Conservation (phyloP, 1,140 invertebrate genomes). For the Chrysopa pallens region DNA sequence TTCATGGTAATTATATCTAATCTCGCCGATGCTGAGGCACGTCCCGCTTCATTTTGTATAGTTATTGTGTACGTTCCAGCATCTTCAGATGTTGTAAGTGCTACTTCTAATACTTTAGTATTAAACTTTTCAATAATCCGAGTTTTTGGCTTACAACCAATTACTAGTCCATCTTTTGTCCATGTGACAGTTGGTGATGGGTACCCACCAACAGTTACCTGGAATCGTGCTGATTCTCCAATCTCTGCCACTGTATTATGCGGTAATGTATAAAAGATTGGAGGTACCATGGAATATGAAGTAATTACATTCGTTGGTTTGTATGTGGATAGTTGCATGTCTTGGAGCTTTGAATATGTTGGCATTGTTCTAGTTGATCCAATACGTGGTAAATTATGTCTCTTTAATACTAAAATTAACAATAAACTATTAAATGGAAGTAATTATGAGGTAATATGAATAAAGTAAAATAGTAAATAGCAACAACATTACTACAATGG, state of each 20-base stretch:
- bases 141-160: not conserved
- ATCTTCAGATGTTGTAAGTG: not conserved
- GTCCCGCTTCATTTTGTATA: not conserved
- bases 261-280: not conserved
- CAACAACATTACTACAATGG: no score
- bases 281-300: not conserved
- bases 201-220: not conserved
- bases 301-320: no score
- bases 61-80: not conserved
- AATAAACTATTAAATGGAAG: no score
- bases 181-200: not conserved
- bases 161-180: not conserved
- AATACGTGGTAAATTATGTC: no score
- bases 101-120: not conserved
- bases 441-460: no score
- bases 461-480: no score
- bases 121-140: not conserved
- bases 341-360: no score
- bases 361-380: no score
- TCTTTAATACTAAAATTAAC: no score
- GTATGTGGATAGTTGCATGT: no score
- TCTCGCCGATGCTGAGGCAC: not conserved
- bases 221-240: not conserved
- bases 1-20: not conserved
- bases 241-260: not conserved